Conservation (phyloP, 2,888 invertebrate species). For the Globia sparganii region DNA sequence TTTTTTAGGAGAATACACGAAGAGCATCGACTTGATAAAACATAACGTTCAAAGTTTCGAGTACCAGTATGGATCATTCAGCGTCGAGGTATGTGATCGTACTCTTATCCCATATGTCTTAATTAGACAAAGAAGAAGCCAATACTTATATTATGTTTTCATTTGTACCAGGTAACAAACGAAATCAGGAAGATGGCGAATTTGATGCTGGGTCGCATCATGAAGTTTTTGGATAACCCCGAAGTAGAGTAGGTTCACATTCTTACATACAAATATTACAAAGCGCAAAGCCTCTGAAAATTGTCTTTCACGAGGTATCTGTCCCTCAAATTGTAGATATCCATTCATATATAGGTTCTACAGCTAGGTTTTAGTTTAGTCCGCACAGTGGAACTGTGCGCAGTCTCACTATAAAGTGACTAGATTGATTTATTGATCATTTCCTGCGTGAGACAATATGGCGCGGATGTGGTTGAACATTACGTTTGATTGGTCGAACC, state of each 20-base stretch:
- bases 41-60: constrained; percentile 90
- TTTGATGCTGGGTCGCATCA: constrained; percentile 89
- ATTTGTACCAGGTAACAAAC: constrained; percentile 86
- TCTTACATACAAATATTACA: neutral
- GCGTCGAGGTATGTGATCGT: constrained; percentile 88
- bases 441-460: constrained; percentile 29
- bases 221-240: constrained; percentile 77
- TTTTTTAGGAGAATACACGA: constrained; percentile 81
- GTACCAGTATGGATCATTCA: constrained; percentile 91
- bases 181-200: constrained; percentile 92
- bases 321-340: neutral
- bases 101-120: neutral
- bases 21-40: constrained; percentile 87
- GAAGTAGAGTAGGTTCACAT: constrained; percentile 79
- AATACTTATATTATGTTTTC: neutral
- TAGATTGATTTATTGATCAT: constrained; percentile 36
- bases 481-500: constrained; percentile 10
- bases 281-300: too few species aligned
- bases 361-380: neutral
- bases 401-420: neutral
- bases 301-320: neutral
- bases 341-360: neutral
- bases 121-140: neutral
- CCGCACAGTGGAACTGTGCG: neutral
- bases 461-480: neutral